These are phyloP conservation scores for Vicugna pacos DNA, from an alignment of 2,113 vertebrate species.

Conservation along the genomic window DNA sequence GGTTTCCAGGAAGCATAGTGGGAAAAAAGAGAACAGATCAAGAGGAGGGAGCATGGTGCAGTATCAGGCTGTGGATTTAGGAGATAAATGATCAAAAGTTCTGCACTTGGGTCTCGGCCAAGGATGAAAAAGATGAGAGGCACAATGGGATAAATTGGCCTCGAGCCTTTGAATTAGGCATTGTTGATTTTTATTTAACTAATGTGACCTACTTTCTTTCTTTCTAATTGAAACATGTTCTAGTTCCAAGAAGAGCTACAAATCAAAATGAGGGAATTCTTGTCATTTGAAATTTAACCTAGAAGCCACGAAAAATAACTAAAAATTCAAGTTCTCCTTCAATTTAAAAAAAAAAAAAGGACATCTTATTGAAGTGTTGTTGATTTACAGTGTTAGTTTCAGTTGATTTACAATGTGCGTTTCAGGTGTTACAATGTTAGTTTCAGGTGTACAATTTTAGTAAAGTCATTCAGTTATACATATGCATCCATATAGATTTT, in stretches of 20 bases:
- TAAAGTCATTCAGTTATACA: no score
- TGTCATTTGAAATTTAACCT: slow-evolving; percentile 34
- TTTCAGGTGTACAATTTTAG: no score
- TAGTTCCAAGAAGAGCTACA: slow-evolving; percentile 41
- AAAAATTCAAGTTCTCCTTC: slow-evolving; percentile 33
- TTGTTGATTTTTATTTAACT: slow-evolving; percentile 37
- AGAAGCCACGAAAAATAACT: slow-evolving; percentile 47
- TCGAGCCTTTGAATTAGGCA: neutral
- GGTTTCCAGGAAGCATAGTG: neutral
- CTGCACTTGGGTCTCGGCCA: neutral
- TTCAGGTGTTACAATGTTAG: no score
- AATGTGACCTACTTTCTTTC: slow-evolving; percentile 24
- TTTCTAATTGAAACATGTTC: slow-evolving; percentile 26
- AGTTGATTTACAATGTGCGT: no score
- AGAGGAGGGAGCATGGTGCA: neutral
- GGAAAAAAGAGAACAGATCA: neutral
- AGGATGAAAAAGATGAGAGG: neutral
- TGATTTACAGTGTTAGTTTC: no score
- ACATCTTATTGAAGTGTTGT: no score
- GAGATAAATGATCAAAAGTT: neutral
- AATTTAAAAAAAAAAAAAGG: neutral
- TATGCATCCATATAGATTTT: no score
- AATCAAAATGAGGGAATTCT: slow-evolving; percentile 55
- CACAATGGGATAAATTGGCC: neutral
- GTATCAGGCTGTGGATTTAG: neutral